Conservation (phyloP, 2,888 invertebrate genomes). For the Sinhomidia bicolor region DNA sequence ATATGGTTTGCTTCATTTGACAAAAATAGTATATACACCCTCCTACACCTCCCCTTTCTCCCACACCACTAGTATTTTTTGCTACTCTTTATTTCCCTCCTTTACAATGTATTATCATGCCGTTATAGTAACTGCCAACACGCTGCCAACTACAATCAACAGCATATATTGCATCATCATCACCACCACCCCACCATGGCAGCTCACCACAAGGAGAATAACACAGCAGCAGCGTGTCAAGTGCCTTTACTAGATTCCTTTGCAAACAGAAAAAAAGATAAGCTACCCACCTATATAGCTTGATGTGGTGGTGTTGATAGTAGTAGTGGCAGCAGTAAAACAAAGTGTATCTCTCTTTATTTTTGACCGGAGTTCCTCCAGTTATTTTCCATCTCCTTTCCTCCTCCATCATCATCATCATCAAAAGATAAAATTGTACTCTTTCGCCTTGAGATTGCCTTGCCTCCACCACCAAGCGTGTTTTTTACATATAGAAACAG, state of each 20-base stretch:
- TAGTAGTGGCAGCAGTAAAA: too few species aligned
- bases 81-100: not conserved
- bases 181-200: too few species aligned
- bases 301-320: too few species aligned
- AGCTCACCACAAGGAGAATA: too few species aligned
- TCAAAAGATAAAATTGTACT: conserved; percentile 12
- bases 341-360: not conserved
- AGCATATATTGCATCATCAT: too few species aligned
- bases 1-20: not conserved
- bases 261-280: conserved; percentile 21
- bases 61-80: not conserved
- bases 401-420: conserved; percentile 1
- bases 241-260: not conserved
- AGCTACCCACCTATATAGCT: too few species aligned
- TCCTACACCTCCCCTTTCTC: conserved; percentile 21
- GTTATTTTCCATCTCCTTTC: not conserved
- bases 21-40: conserved; percentile 5
- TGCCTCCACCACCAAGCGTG: not conserved
- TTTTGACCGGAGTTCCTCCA: not conserved
- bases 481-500: too few species aligned
- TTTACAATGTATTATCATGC: not conserved
- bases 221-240: not conserved
- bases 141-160: too few species aligned
- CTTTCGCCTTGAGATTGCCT: not conserved
- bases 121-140: not conserved